Conservation (phyloP, 2,797 vertebrate species). For the Podarcis siculus region DNA sequence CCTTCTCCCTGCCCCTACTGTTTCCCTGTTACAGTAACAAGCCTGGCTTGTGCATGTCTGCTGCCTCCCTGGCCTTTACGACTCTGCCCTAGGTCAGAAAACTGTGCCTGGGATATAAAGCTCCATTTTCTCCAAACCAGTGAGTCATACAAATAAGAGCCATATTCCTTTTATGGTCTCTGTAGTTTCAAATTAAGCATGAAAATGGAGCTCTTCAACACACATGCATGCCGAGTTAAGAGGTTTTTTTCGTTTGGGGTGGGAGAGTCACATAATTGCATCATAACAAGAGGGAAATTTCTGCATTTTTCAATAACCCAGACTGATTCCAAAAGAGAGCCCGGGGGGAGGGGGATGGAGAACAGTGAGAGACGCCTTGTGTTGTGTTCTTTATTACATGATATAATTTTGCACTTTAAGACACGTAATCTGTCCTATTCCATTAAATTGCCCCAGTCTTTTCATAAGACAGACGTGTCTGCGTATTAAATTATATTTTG, state of each 20-base stretch:
- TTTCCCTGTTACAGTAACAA: constrained; percentile 4
- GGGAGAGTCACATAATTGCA: constrained; percentile 32
- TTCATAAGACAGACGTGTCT: constrained; percentile 51
- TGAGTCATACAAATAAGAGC: constrained; percentile 32
- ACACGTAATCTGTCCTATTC: constrained; percentile 35
- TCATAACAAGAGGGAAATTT: neutral
- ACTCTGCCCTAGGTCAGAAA: constrained; percentile 32
- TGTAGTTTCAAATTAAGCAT: constrained; percentile 32
- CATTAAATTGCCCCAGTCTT: constrained; percentile 36
- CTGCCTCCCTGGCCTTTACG: constrained; percentile 33
- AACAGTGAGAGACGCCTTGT: neutral
- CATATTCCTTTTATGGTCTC: neutral
- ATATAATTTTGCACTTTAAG: constrained; percentile 31
- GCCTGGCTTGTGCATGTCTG: neutral
- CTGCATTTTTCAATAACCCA: neutral
- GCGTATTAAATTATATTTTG: constrained; percentile 53
- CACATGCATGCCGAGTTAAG: constrained; percentile 24
- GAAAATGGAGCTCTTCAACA: constrained; percentile 32
- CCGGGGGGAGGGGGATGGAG: neutral
- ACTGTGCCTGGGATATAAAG: constrained; percentile 55
- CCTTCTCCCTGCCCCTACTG: constrained; percentile 17
- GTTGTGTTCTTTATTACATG: constrained; percentile 2
- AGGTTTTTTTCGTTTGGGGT: neutral
- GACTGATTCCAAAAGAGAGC: neutral
- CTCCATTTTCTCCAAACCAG: constrained; percentile 54